These are phyloP conservation scores for Flexamia atlantica DNA, from an alignment of 2,888 invertebrate species.

Conservation along the genomic window DNA sequence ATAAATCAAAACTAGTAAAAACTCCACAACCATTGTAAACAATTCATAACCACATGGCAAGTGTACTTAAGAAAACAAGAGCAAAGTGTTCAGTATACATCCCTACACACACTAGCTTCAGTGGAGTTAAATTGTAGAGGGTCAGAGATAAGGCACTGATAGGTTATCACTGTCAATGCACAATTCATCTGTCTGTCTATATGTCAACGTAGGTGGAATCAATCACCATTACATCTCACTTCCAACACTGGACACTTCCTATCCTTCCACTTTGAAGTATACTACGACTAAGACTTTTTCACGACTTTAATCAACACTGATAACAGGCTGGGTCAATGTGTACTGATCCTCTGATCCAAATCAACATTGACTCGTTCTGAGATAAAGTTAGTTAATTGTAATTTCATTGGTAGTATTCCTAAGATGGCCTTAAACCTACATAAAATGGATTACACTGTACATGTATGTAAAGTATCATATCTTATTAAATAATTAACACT, in stretches of 20 bases:
- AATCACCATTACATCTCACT: neutral
- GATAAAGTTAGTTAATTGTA: neutral
- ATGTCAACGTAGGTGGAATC: conserved; percentile 19
- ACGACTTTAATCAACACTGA: conserved; percentile 5
- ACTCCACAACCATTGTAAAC: neutral
- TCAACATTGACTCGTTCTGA: conserved; percentile 6
- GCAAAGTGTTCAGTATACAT: conserved; percentile 4
- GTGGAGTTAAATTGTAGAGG: neutral
- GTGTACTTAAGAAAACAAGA: neutral
- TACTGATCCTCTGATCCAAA: neutral
- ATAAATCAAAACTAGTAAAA: neutral
- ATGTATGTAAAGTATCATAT: too few relatives aligned
- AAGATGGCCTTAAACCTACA: too few relatives aligned
- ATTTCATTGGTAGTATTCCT: neutral
- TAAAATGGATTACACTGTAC: too few relatives aligned
- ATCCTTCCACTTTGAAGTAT: neutral
- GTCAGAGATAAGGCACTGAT: conserved; percentile 46
- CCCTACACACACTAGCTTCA: conserved; percentile 8
- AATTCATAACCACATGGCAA: conserved; percentile 12
- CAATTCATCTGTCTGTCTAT: conserved; percentile 2
- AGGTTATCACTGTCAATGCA: conserved; percentile 41
- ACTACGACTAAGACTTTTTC: neutral
- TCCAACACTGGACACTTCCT: neutral
- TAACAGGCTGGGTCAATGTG: conserved; percentile 35
- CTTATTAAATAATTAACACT: too few relatives aligned